Base-by-base conservation (phyloP, 2,113 vertebrate genomes). In the Pelobates fuscus region DNA sequence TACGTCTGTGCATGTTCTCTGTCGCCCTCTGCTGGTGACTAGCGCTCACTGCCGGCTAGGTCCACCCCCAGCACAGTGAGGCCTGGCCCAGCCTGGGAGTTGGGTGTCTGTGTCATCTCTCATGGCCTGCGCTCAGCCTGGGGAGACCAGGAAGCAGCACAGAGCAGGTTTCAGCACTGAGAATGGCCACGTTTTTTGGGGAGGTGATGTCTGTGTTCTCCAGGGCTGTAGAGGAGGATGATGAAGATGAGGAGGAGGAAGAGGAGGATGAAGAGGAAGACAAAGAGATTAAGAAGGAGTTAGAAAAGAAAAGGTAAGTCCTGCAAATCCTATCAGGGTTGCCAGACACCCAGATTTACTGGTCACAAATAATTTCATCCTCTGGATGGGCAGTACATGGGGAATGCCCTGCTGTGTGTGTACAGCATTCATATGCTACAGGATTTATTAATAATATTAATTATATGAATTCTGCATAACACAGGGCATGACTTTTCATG, bases 181-280 rank as follows among this genome's bases (percentile, higher is more conserved):
- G 57, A 20, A 91, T 91, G 68, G 91, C 91, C 41, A 93, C 91
- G 0, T 92, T 93, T 59, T 93, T 93, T 11, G 91, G 91, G 0
- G 91, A 93, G 80, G 89, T 92, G 49, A 83, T 92, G 21, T 77
- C 78, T 8, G 81, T 80, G 0, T 82, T 85, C 0, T 89, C 89
- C 75, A 82, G 91, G 23, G 87, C 91, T 1, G 90, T 90, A 29
- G 80, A 86, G 1, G 91, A 93, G 67, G 91, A 93, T 0, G 87
- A 90, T 0, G 89, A 89, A 1, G 83, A 70, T 12, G 85, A 85
- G 0, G 88, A 87, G 8, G 86, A 81, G 2, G 84, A 82, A 2
- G 91, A 93, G 41, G 89, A 92, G 44, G 44, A 49, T 12, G 63
- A 64, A 1, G 30, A 32, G 10, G 30, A 32, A 10, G 30, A 32